Evolutionary conservation across 1,140 invertebrate species (phyloP), one percentile per base, ranked within the genome.

Genomic region (Drosophila funebris): DNA sequence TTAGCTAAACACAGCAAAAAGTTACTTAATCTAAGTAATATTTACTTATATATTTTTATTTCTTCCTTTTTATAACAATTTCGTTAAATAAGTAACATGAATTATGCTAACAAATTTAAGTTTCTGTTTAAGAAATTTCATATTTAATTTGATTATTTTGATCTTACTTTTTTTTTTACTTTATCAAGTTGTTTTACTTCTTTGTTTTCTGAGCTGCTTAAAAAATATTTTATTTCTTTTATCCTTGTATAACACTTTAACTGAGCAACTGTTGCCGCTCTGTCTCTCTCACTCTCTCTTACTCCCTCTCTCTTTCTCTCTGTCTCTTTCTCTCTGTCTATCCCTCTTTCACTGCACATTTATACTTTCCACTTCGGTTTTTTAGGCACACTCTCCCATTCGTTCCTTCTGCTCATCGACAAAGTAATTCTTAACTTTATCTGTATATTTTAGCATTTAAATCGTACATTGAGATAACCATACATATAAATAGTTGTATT

Each of bases 71-170:
- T n/a, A n/a, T n/a, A 66, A 56, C 68, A 71, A 39, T 31, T 37
- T 24, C 20, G 18, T 52, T 66, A 43, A 50, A 71, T 57, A 71
- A 41, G 52, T 50, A 70, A 70, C 58, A 63, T 53, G 37, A 62
- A 46, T 63, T 53, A 24, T 16, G 52, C 61, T 50, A 61, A 61
- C 24, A 48, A 58, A 50, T 44, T 48, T 31, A 11, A 14, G 1
- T 46, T 27, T 33, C 43, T 1, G 7, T 29, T 27, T 39, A 33
- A 33, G 24, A 60, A 52, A 60, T 18, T 60, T 29, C 9, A 46
- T 33, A 69, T 27, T 48, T 39, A n/a, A 69, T 62, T 54, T 62
- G 13, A 63, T 46, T 53, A 53, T 13, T 50, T 33, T 33, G 41
- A 5, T 46, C 13, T 33, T 27, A 33, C 20, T 22, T 50, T 31